phyloP scores from a whole-genome alignment of 2,797 vertebrate genomes.

The Mallotus villosus region DNA sequence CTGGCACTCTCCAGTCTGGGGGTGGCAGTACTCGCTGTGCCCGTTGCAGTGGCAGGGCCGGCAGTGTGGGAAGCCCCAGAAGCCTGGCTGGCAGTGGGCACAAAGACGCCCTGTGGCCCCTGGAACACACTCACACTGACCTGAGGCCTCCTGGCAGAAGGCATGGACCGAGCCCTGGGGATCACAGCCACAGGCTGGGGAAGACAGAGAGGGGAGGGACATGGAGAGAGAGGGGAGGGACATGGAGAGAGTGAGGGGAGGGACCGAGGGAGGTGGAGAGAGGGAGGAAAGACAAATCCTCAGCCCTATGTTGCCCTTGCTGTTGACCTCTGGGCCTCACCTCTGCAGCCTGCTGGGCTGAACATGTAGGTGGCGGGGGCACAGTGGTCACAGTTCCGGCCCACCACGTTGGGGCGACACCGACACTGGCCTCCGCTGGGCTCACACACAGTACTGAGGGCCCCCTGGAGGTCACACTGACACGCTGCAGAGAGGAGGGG shows the following conservation, averaged over 20 bases:
- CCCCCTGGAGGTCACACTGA: conserved; percentile 90
- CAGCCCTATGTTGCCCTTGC: background rate
- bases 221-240: background rate
- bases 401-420: conserved; percentile 87
- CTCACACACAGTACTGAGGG: conserved; percentile 86
- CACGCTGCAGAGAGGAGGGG: conserved; percentile 75
- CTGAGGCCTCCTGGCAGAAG: conserved; percentile 84
- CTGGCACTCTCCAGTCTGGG: conserved; percentile 85
- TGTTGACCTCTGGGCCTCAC: conserved; percentile 69
- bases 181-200: conserved; percentile 88
- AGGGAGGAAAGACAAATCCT: background rate
- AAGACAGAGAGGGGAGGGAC: background rate
- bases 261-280: background rate
- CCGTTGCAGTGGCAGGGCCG: conserved; percentile 89
- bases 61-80: conserved; percentile 95
- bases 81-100: conserved; percentile 83
- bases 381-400: conserved; percentile 88
- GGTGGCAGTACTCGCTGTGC: conserved; percentile 84
- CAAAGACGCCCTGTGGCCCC: conserved; percentile 86
- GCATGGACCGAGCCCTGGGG: conserved; percentile 75
- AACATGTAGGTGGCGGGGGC: conserved; percentile 87
- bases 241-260: background rate
- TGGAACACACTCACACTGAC: conserved; percentile 86
- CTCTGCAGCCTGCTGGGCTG: conserved; percentile 85
- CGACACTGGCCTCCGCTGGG: conserved; percentile 87